Evolutionary conservation across 2,797 vertebrate species (phyloP).

Genomic region (Monodelphis domestica): DNA sequence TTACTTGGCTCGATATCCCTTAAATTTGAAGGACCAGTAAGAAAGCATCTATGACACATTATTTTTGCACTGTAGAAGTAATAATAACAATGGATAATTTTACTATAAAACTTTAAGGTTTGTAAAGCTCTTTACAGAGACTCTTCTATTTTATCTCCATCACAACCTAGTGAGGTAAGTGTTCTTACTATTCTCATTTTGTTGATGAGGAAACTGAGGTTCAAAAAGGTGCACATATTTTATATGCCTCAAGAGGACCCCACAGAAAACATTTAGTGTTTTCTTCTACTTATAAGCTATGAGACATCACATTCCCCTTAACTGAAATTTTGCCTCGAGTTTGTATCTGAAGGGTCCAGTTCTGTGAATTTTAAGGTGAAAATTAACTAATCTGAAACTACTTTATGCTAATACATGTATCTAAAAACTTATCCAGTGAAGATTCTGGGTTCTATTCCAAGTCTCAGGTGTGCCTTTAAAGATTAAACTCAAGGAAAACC

Average conservation of each 20-base stretch:
- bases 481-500: conserved; percentile 10
- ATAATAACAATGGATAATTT: neutral
- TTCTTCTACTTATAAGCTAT: neutral
- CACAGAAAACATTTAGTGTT: neutral
- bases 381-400: neutral
- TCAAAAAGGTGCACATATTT: neutral
- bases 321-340: neutral
- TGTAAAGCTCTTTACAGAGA: neutral
- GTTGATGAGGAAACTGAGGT: neutral
- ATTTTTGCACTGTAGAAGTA: neutral
- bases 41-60: neutral
- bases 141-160: neutral
- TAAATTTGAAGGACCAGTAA: neutral
- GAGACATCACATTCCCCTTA: neutral
- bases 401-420: neutral
- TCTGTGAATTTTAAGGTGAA: neutral
- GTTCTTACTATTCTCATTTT: neutral
- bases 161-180: neutral
- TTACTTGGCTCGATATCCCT: neutral
- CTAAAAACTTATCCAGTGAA: neutral
- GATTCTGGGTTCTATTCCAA: neutral
- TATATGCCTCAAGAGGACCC: too few species aligned
- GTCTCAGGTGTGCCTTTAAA: neutral
- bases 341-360: neutral
- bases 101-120: neutral